Evolutionary conservation across 2,113 vertebrate species (phyloP).

Genomic region (Pholis gunnellus): DNA sequence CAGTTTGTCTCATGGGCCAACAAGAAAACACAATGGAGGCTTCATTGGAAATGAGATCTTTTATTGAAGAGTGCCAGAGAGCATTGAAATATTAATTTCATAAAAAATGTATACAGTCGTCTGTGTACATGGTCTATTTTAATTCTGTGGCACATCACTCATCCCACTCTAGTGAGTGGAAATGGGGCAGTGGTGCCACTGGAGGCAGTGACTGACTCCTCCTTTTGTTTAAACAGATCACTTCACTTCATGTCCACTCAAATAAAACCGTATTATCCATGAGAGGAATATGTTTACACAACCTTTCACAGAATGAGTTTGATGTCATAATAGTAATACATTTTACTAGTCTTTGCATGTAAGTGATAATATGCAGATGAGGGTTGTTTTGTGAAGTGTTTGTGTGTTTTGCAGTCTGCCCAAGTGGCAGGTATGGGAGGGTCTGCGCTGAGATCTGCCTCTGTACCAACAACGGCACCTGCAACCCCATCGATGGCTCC

Average conservation of each 20-base stretch:
- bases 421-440: constrained; percentile 91
- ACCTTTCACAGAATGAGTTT: constrained; percentile 44
- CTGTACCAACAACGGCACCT: constrained; percentile 97
- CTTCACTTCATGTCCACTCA: constrained; percentile 64
- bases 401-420: constrained; percentile 86
- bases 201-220: constrained; percentile 73
- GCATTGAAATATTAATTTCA: constrained; percentile 85
- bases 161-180: constrained; percentile 69
- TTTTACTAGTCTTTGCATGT: constrained; percentile 30
- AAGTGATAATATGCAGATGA: constrained; percentile 27
- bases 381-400: constrained; percentile 14
- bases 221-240: constrained; percentile 70
- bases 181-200: constrained; percentile 76
- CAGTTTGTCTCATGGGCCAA: constrained; percentile 65
- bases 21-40: constrained; percentile 74
- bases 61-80: constrained; percentile 81
- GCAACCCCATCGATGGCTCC: constrained; percentile 95
- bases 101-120: constrained; percentile 82
- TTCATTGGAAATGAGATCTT: constrained; percentile 81
- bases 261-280: constrained; percentile 54
- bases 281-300: constrained; percentile 44
- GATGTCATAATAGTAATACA: constrained; percentile 42
- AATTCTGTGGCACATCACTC: constrained; percentile 82
- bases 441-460: constrained; percentile 89
- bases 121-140: constrained; percentile 83